Conservation (phyloP, 2,888 invertebrate species). For the Lucinisca nassula region DNA sequence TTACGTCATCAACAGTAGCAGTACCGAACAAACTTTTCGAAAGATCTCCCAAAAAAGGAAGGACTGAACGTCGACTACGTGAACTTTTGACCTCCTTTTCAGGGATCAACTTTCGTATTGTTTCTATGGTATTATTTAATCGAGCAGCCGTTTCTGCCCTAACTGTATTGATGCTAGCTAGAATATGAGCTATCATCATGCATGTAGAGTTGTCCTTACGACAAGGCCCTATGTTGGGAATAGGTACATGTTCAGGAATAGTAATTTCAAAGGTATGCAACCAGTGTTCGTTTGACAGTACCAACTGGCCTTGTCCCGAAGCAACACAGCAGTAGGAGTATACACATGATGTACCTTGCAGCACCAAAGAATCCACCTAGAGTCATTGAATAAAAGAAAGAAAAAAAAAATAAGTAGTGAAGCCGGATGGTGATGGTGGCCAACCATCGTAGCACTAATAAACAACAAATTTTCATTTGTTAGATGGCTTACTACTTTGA, state of each 20-base stretch:
- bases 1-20: constrained; percentile 61
- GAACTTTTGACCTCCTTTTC: background rate
- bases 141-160: constrained; percentile 4
- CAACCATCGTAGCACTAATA: background rate
- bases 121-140: constrained; percentile 3
- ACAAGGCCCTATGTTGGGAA: constrained; percentile 24
- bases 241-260: constrained; percentile 17
- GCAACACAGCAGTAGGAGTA: background rate
- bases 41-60: constrained; percentile 54
- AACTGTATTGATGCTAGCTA: constrained; percentile 32
- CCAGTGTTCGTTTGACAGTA: constrained; percentile 53
- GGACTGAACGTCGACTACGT: constrained; percentile 27
- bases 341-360: background rate
- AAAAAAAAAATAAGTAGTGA: background rate
- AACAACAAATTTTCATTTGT: background rate
- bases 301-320: constrained; percentile 1
- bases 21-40: constrained; percentile 60
- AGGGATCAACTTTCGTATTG: background rate
- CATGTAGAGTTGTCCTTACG: constrained; percentile 13
- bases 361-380: background rate
- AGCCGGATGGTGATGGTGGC: background rate
- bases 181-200: constrained; percentile 5
- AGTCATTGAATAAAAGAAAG: background rate
- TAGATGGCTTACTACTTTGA: background rate
- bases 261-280: constrained; percentile 56